Evolutionary conservation across 2,888 invertebrate genomes (phyloP), one percentile per base, ranked within the genome.

Genomic region (Acleris laterana): DNA sequence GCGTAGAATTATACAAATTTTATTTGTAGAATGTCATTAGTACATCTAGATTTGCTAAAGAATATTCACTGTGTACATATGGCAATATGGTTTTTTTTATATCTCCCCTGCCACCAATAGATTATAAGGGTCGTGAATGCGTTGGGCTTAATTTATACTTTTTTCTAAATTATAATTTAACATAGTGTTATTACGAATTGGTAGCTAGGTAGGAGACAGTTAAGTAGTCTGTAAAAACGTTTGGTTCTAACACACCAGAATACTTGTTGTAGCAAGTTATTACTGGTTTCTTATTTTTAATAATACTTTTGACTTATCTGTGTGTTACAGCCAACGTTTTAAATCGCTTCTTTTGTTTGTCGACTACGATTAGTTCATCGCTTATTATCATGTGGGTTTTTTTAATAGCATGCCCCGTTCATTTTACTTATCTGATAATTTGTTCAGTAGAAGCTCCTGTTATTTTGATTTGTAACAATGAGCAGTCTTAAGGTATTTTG

Each of bases 301-400:
- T 6, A 44, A 13, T n/a, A 44, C 5, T 5, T 42, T 44, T 44
- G 16, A 16, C 2, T 13, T 44, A n/a, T 13, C 2, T 68, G 75
- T 79, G 74, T 80, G 77, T 76, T 71, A 77, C 68, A 71, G 77
- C 68, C 70, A 69, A 63, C 53, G 68, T 72, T 62, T 65, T 68
- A 63, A 69, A 72, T 77, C 71, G 81, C 81, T 85, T 59, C n/a
- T 63, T 56, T 63, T 63, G 53, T 68, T 63, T 66, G 62, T 66
- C 50, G 48, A 66, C 48, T 62, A 57, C 48, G 62, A 46, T 17
- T 66, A 66, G 66, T 78, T 77, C 84, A 86, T 87, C 80, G 90
- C 89, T 89, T 89, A 73, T 78, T 83, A 87, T 89, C 92, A 91
- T 92, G 92, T 92, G 92, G 92, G 92, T 91, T 91, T 92, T 91